A percentile compares a stretch with the other conserved stretches of the same genome.
These are phyloP conservation scores for Nyctalus aviator DNA, from an alignment of 2,797 vertebrate genomes.

Conservation along the genomic window DNA sequence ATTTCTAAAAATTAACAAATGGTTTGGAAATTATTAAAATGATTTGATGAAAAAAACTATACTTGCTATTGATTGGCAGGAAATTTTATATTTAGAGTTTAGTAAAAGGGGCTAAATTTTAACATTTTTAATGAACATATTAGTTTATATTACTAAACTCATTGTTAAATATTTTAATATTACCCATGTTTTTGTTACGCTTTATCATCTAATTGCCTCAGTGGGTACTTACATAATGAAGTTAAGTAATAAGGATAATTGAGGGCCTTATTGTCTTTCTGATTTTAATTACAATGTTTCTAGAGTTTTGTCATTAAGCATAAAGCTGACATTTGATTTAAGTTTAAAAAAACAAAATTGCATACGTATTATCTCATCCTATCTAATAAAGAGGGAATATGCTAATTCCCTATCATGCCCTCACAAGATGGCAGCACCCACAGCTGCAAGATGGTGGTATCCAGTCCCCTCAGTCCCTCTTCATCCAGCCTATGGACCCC, in stretches of 20 bases:
- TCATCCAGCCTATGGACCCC: no score
- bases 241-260: constrained; percentile 19
- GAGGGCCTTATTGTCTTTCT: not conserved
- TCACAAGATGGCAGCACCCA: no score
- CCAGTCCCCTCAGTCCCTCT: no score
- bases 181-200: not conserved
- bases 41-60: constrained; percentile 4
- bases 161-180: constrained; percentile 57
- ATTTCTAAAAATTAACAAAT: constrained; percentile 52
- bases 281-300: constrained; percentile 67
- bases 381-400: no score
- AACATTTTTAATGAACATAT: constrained; percentile 26
- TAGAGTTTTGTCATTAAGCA: constrained; percentile 48
- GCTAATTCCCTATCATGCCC: no score
- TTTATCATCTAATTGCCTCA: constrained; percentile 33
- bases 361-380: constrained; percentile 10
- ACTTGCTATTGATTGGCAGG: not conserved
- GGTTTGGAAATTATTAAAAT: constrained; percentile 30
- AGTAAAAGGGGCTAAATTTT: constrained; percentile 4
- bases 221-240: not conserved
- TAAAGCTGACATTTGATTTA: constrained; percentile 60
- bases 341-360: constrained; percentile 56
- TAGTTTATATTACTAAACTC: not conserved
- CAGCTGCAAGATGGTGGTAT: no score
- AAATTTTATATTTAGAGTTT: constrained; percentile 13